These are phyloP conservation scores for Nymphalis polychloros DNA, from an alignment of 2,888 invertebrate genomes.

Conservation along the genomic window DNA sequence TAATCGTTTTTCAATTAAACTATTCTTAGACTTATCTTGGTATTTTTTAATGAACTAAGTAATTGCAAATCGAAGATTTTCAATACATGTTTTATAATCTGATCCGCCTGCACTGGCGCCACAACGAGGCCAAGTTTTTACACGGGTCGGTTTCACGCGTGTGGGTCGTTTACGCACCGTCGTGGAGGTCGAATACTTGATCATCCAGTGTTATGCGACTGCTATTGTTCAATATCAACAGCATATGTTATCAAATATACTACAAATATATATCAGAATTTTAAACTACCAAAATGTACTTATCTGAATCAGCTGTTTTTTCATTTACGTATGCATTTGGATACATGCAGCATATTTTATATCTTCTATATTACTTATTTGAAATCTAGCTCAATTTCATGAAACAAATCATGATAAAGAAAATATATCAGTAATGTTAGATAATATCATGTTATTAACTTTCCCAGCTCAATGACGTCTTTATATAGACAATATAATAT, in stretches of 20 bases:
- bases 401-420: background rate
- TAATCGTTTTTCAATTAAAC: background rate
- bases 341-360: background rate
- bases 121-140: constrained; percentile 48
- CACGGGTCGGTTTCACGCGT: constrained; percentile 58
- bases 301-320: background rate
- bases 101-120: constrained; percentile 28
- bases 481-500: background rate
- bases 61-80: constrained; percentile 17
- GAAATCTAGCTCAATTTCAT: too few relatives aligned
- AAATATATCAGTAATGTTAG: background rate
- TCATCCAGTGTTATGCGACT: constrained; percentile 40
- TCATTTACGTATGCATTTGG: background rate
- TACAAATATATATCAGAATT: background rate
- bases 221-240: constrained; percentile 15
- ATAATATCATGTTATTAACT: constrained; percentile 1
- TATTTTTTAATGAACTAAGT: constrained; percentile 18
- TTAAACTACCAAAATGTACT: background rate
- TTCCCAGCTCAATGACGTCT: constrained; percentile 15
- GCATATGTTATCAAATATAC: constrained; percentile 1
- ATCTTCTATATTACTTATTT: too few relatives aligned
- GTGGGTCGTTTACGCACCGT: constrained; percentile 55
- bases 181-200: constrained; percentile 37
- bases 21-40: background rate
- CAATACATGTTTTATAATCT: constrained; percentile 14